These are phyloP conservation scores for Ranitomeya imitator DNA, from an alignment of 2,113 vertebrate genomes.

Conservation along the genomic window DNA sequence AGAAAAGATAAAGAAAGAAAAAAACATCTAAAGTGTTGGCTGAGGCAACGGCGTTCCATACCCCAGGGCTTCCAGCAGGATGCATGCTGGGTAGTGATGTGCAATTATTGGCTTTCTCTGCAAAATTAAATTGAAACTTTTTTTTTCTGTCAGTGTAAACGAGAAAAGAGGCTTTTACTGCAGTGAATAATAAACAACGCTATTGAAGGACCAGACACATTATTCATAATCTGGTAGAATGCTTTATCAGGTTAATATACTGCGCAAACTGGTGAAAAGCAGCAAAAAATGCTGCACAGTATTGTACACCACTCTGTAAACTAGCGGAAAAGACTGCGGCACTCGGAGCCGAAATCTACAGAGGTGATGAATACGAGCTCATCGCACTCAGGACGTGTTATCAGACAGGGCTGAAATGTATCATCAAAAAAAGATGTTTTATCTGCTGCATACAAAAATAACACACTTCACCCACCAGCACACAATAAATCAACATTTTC, in stretches of 20 bases:
- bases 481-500: no score
- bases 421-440: neutral
- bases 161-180: constrained; percentile 46
- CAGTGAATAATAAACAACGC: constrained; percentile 5
- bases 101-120: constrained; percentile 62
- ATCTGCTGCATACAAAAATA: neutral
- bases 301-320: neutral
- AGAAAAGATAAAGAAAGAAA: constrained; percentile 52
- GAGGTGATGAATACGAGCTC: neutral
- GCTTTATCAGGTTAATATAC: constrained; percentile 12
- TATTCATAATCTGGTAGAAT: neutral
- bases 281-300: neutral
- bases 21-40: constrained; percentile 60
- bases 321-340: neutral
- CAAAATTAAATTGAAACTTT: constrained; percentile 60
- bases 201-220: neutral
- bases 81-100: constrained; percentile 23
- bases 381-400: no score
- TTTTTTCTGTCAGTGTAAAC: constrained; percentile 42
- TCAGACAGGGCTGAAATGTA: neutral
- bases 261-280: neutral
- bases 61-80: constrained; percentile 33
- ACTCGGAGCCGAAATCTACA: neutral
- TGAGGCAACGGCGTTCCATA: constrained; percentile 54
- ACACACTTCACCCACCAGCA: neutral